Percentiles rank a stretch among this genome's conserved stretches.
Conservation (phyloP, 2,113 vertebrate species). For the Neodon shergylaensis region DNA sequence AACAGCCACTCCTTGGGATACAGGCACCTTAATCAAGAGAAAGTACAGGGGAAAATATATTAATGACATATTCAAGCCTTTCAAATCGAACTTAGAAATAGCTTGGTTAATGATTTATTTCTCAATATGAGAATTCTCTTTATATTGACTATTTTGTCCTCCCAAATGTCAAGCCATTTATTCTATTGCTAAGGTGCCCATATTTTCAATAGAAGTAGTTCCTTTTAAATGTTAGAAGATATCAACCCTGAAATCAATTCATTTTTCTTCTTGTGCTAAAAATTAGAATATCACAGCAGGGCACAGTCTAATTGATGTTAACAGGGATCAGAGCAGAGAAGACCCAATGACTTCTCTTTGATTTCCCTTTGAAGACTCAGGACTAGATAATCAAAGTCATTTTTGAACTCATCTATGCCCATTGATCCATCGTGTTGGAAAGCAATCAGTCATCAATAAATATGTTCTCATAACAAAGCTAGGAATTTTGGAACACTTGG, state of each 20-base stretch:
- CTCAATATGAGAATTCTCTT: conserved; percentile 87
- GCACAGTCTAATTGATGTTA: conserved; percentile 83
- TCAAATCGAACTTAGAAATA: conserved; percentile 84
- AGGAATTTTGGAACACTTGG: conserved; percentile 57
- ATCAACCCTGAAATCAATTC: conserved; percentile 89
- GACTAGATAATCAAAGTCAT: conserved; percentile 53
- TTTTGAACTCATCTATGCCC: conserved; percentile 62
- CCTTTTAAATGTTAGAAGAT: conserved; percentile 89
- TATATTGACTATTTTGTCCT: conserved; percentile 86
- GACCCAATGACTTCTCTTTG: conserved; percentile 54
- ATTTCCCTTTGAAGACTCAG: conserved; percentile 69
- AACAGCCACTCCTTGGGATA: background rate
- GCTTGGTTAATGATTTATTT: conserved; percentile 87
- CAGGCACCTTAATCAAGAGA: conserved; percentile 64
- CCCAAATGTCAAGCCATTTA: conserved; percentile 91
- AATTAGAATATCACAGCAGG: conserved; percentile 84
- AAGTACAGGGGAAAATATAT: conserved; percentile 62
- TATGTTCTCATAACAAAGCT: conserved; percentile 65
- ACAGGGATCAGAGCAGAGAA: conserved; percentile 80
- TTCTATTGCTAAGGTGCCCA: conserved; percentile 88
- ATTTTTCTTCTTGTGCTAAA: conserved; percentile 83
- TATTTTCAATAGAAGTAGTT: conserved; percentile 88
- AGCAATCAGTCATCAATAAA: conserved; percentile 68
- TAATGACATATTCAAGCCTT: conserved; percentile 81
- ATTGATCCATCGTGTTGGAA: conserved; percentile 71